Base-by-base conservation (phyloP, 2,888 invertebrate genomes). In the Tinea trinotella region DNA sequence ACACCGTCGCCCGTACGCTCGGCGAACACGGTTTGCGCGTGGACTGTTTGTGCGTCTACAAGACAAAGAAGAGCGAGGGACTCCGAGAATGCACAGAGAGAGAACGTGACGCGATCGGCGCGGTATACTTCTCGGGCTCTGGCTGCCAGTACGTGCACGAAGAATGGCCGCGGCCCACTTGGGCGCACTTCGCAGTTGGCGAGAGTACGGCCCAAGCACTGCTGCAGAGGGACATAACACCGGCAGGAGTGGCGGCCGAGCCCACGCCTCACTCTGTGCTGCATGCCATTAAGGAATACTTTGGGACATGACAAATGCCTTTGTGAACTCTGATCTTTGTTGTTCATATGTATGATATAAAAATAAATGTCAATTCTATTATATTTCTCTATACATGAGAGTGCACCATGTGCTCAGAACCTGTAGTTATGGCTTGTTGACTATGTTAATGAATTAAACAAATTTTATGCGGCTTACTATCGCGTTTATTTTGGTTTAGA, bases 61-160 rank as follows among this genome's bases (percentile, higher is more conserved):
- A 82, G 56, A 84, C 84, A 4, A 73, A 67, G 56, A 84, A 83
- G 58, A 82, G 79, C 67, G 69, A 70, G 59, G 65, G 72, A 20
- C 61, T 84, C 6, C 71, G 68, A 35, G 46, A 17, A 10, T 1
- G 46, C 2, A 3, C n/a, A 1, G 3, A 3, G 9, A 4, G 17
- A 10, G 18, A 18, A 9, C 3, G 46, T 4, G 46, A 17, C 10
- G 46, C 71, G 0, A 71, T 71, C 35, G 77, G 81, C 56, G 64
- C 84, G 66, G 80, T 83, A 52, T 84, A 84, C 64, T 85, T 85
- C 58, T 83, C 84, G 57, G 84, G 84, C 0, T 84, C 84, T 0
- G 84, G 84, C 0, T 82, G 80, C 7, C n/a, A 7, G 49, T 50
- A 55, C 20, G 55, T 66, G 61, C 53, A 66, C 60, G 55, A 69